phyloP scores from a whole-genome alignment of 2,797 vertebrate species.

The Hemibagrus guttatus region DNA sequence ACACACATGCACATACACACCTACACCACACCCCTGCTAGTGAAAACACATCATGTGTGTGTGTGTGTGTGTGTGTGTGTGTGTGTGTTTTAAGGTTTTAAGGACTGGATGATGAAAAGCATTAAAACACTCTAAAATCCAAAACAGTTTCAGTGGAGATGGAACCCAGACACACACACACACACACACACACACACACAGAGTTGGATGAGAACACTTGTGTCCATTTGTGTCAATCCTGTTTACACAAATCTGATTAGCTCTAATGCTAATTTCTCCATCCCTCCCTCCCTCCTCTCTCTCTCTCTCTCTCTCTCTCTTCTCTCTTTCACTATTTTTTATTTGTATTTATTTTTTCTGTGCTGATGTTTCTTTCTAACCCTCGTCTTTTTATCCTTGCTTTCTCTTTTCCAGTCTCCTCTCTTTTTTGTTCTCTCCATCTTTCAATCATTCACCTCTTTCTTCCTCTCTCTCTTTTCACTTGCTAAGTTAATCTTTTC shows the following conservation, averaged over 20 bases:
- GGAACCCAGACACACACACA: background rate
- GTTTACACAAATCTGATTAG: slow-evolving; percentile 20
- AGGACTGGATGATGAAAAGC: background rate
- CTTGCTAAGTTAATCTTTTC: background rate
- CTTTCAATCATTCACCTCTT: background rate
- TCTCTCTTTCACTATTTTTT: background rate
- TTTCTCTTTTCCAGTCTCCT: background rate
- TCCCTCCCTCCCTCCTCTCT: background rate
- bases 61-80: slow-evolving; percentile 16
- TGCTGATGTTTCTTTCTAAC: background rate
- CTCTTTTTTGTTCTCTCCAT: background rate
- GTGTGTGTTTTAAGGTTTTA: background rate
- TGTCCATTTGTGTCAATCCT: slow-evolving; percentile 13
- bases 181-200: background rate
- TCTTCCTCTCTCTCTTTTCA: background rate
- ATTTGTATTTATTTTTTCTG: background rate
- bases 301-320: slow-evolving; percentile 47
- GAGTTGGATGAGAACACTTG: background rate
- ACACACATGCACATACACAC: background rate
- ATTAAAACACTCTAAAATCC: slow-evolving; percentile 7
- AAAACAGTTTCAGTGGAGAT: background rate
- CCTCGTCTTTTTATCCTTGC: background rate
- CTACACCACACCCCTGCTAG: background rate
- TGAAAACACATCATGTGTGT: background rate
- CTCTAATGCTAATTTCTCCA: background rate